These are phyloP conservation scores for Ceratitis capitata DNA, from an alignment of 1,140 invertebrate genomes.

Conservation along the genomic window DNA sequence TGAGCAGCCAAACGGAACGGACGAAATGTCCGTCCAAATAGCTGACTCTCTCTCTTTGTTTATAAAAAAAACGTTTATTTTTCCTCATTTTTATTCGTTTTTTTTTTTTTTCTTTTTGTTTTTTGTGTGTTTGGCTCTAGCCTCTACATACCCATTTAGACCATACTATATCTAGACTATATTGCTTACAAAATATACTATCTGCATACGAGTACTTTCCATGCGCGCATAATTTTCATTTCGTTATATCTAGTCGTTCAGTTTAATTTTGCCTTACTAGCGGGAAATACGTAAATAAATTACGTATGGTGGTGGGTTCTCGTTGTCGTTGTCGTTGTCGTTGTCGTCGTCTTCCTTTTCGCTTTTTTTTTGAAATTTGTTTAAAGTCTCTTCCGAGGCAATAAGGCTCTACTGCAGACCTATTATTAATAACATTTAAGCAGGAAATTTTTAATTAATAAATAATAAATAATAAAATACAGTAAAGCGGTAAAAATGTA, in stretches of 20 bases:
- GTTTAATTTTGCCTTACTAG: slow-evolving; percentile 32
- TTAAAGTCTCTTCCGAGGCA: background rate
- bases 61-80: slow-evolving; percentile 12
- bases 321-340: background rate
- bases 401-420: background rate
- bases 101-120: background rate
- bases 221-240: slow-evolving; percentile 34
- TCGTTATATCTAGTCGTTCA: slow-evolving; percentile 29
- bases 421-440: slow-evolving; percentile 1
- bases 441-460: background rate
- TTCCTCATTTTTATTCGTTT: no score
- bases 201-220: slow-evolving; percentile 21
- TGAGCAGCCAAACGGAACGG: slow-evolving; percentile 35
- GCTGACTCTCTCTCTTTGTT: slow-evolving; percentile 29
- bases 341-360: background rate
- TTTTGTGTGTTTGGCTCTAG: background rate
- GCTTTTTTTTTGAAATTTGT: background rate
- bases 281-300: slow-evolving; percentile 29
- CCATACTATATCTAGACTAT: slow-evolving; percentile 24
- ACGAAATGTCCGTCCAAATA: background rate
- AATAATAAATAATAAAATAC: background rate
- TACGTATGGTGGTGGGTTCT: slow-evolving; percentile 34
- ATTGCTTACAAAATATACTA: slow-evolving; percentile 30
- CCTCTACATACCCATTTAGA: background rate
- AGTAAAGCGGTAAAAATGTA: background rate